These are phyloP conservation scores for Scarus forsteni DNA, from an alignment of 2,797 vertebrate genomes.

Conservation along the genomic window DNA sequence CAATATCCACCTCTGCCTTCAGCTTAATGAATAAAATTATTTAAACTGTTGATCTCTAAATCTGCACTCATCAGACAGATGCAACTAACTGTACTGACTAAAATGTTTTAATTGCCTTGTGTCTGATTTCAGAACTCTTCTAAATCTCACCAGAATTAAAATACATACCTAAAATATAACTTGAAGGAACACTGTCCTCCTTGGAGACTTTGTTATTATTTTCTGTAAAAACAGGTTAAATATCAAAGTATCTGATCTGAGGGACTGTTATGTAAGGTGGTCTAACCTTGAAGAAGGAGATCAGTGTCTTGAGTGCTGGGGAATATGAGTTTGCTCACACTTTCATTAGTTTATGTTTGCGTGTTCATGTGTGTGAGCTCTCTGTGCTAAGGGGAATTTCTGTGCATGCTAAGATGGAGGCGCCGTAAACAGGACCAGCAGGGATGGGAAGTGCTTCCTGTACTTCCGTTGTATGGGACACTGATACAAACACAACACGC, in stretches of 20 bases:
- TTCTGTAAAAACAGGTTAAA: conserved; percentile 26
- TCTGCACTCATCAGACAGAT: too few species aligned
- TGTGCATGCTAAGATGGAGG: conserved; percentile 29
- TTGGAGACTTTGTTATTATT: conserved; percentile 5
- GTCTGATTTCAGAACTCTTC: too few species aligned
- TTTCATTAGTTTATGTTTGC: conserved; percentile 17
- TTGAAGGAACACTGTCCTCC: conserved; percentile 8
- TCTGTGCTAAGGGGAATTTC: conserved; percentile 22
- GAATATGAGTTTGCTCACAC: conserved; percentile 23
- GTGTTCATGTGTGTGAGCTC: conserved; percentile 2
- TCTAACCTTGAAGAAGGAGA: conserved; percentile 52
- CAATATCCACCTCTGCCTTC: too few species aligned
- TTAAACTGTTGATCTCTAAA: too few species aligned
- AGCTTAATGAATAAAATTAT: too few species aligned
- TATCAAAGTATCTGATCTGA: conserved; percentile 43
- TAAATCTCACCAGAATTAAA: background rate
- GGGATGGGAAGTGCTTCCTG: conserved; percentile 55
- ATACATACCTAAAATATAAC: background rate
- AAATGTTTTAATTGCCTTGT: too few species aligned
- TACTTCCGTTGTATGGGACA: conserved; percentile 42
- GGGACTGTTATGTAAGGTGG: conserved; percentile 33
- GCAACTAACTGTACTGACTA: too few species aligned
- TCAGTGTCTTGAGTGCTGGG: conserved; percentile 28
- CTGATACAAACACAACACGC: conserved; percentile 37
- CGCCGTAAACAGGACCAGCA: conserved; percentile 53